Conservation (phyloP, 2,888 invertebrate genomes). For the Linyphia triangularis region DNA sequence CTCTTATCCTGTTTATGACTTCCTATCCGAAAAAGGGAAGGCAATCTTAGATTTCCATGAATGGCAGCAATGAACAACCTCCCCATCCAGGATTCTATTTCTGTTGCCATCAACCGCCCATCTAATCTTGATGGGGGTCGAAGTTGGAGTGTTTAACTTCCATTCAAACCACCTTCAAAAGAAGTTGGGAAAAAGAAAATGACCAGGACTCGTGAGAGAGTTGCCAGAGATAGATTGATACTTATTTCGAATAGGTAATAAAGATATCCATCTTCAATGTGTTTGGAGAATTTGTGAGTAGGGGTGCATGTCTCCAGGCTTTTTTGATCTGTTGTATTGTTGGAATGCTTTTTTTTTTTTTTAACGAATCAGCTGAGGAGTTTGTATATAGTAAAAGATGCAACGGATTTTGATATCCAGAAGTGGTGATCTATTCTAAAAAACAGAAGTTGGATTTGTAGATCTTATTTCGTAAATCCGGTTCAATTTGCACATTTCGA, state of each 20-base stretch:
- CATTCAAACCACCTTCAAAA: too few species aligned
- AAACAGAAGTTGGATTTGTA: too few species aligned
- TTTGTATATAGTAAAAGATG: too few species aligned
- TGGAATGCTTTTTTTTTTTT: too few species aligned
- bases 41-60: conserved; percentile 23
- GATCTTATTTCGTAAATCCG: too few species aligned
- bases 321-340: too few species aligned
- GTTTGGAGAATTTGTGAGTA: not conserved
- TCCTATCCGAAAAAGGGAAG: conserved; percentile 8
- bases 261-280: not conserved
- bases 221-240: not conserved
- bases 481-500: too few species aligned
- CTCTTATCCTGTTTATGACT: conserved; percentile 34
- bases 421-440: too few species aligned
- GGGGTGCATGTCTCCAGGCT: too few species aligned
- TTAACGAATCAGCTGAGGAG: too few species aligned
- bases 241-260: not conserved
- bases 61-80: conserved; percentile 30
- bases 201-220: not conserved
- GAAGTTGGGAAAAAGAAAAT: not conserved
- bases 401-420: too few species aligned
- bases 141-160: not conserved
- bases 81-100: not conserved
- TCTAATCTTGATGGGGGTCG: not conserved
- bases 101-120: not conserved